Evolutionary conservation across 30 jellyfish, hydroid and myxozoan genomes (phyloP), one percentile per base, ranked within the genome.

Genomic region (Pseudorhiza aurosa): DNA sequence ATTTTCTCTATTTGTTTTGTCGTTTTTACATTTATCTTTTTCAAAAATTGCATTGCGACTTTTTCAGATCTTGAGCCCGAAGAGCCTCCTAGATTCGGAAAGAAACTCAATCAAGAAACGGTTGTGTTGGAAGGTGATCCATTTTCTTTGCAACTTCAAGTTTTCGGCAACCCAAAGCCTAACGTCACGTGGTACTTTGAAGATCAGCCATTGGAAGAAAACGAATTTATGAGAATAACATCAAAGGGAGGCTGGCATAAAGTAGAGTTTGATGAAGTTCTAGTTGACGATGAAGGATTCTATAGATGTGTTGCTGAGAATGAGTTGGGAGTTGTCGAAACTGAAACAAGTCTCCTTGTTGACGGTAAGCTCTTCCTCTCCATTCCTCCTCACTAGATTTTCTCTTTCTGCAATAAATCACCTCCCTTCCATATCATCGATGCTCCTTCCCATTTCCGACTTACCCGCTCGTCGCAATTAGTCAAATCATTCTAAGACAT

Each of bases 281-380:
- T 87, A 19, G 36, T 85, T 29, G 97, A 85, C 2, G 99, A 93
- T 59, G 97, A 85, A 59, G 99, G 99, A 18, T 12, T 68, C 31
- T 93, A 93, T 40, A 85, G 81, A 72, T 85, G 97, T 63, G 91
- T 87, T 1, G 95, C 90, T n/a, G 81, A 55, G 22, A 87, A 85
- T 75, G 95, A 72, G 31, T 74, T 76, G 4, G 96, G 96, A 45
- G 68, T 55, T 12, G 85, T 58, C 7, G 91, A 50, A 42, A 73
- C 96, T 62, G 94, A 86, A 57, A 76, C 99, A 4, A 96, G 81
- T 47, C 87, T 93, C 40, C 88, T 69, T 39, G 93, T 93, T 73
- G 99, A 93, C 18, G 97, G 96, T 67, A 63, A 42, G 94, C 15
- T 21, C 18, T 2, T n/a, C n/a, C n/a, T n/a, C n/a, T n/a, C n/a